Evolutionary conservation across 2,113 vertebrate species (phyloP).

Genomic region (Microcebus jonahi): DNA sequence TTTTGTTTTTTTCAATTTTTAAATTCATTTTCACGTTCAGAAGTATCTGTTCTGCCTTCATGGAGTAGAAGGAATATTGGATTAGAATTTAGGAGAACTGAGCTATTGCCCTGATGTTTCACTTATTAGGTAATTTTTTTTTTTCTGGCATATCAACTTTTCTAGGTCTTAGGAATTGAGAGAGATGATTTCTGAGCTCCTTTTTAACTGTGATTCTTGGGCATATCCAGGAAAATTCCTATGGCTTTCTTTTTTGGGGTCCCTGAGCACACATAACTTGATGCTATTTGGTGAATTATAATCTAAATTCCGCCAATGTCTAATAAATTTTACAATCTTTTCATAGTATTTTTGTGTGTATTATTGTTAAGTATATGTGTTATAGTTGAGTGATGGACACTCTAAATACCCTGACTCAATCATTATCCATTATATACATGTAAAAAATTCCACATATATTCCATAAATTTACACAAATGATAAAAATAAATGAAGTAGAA

Average conservation of each 20-base stretch:
- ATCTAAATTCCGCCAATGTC: neutral
- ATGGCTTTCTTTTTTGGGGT: neutral
- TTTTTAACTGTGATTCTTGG: neutral
- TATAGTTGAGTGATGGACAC: no score
- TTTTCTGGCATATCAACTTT: neutral
- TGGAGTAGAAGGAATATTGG: neutral
- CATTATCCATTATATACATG: no score
- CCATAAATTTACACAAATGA: no score
- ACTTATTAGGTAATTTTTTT: neutral
- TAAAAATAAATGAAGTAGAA: neutral
- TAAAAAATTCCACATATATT: no score
- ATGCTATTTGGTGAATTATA: neutral
- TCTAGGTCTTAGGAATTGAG: neutral
- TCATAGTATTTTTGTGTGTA: neutral
- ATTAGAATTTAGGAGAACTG: neutral
- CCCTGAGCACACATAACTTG: neutral
- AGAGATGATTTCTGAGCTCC: neutral
- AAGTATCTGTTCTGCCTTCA: neutral
- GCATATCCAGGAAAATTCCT: neutral
- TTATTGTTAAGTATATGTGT: neutral
- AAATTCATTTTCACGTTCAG: neutral
- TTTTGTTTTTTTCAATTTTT: neutral
- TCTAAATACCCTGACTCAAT: no score
- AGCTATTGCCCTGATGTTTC: neutral
- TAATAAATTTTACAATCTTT: neutral